A percentile compares a stretch with the other conserved stretches of the same genome.
Conservation (phyloP, 2,113 vertebrate genomes). For the Protomyctophum bolini region DNA sequence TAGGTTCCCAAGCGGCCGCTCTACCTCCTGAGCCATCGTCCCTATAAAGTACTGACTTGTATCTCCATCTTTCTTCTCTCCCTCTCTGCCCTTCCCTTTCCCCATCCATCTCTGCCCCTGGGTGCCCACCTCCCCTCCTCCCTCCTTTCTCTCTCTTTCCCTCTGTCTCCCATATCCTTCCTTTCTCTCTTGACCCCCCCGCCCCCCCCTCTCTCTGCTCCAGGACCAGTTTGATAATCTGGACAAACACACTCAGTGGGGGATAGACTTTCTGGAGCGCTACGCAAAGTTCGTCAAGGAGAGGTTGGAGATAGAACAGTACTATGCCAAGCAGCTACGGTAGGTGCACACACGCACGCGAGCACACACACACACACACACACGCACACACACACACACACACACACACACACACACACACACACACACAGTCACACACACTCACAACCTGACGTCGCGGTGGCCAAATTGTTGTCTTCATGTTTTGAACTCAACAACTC, state of each 20-base stretch:
- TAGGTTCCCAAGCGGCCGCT: too few relatives aligned
- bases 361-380: not conserved
- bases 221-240: constrained; percentile 99
- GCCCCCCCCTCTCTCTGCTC: constrained; percentile 58
- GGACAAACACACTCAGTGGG: constrained; percentile 99
- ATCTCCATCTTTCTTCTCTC: not conserved
- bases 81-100: too few relatives aligned
- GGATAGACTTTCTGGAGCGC: constrained; percentile 97
- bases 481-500: not conserved
- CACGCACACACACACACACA: not conserved
- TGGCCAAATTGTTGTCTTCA: not conserved
- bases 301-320: constrained; percentile 96
- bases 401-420: not conserved
- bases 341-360: constrained; percentile 61
- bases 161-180: not conserved
- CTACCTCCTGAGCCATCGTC: too few relatives aligned
- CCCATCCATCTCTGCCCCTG: not conserved
- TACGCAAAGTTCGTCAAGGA: constrained; percentile 99
- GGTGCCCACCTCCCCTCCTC: not conserved
- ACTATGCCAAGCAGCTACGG: constrained; percentile 97
- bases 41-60: too few relatives aligned
- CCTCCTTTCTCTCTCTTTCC: not conserved
- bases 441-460: not conserved
- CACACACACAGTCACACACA: not conserved
- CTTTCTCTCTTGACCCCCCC: not conserved